These are phyloP conservation scores for Paramuricea clavata DNA, from an alignment of 92 coral and sea anemone genomes.

Conservation along the genomic window DNA sequence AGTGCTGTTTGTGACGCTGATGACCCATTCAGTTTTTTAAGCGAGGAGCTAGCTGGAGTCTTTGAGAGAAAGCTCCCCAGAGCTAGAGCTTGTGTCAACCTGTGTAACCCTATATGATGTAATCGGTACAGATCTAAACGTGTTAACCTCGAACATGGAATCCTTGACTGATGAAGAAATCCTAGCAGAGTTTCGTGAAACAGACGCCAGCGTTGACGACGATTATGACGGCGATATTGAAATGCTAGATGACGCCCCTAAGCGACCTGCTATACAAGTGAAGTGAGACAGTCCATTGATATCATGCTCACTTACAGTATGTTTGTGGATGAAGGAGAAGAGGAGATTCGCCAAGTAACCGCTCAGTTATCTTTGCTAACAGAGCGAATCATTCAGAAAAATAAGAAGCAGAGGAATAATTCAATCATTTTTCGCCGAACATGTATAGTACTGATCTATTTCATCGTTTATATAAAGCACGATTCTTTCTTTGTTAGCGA, in stretches of 20 bases:
- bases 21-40: conserved; percentile 53
- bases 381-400: conserved; percentile 37
- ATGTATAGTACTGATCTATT: too few species aligned
- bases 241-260: conserved; percentile 39
- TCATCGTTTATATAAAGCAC: too few species aligned
- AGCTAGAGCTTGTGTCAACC: conserved; percentile 51
- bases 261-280: conserved; percentile 54
- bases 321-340: conserved; percentile 53
- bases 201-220: too few species aligned
- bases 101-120: too few species aligned
- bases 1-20: conserved; percentile 47
- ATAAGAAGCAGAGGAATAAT: too few species aligned
- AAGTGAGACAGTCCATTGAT: conserved; percentile 43
- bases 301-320: conserved; percentile 48
- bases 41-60: conserved; percentile 76
- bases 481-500: too few species aligned
- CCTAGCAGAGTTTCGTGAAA: conserved; percentile 54
- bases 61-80: conserved; percentile 74
- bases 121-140: conserved; percentile 37
- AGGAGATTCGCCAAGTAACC: conserved; percentile 59
- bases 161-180: conserved; percentile 48
- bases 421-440: too few species aligned
- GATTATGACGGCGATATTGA: conserved; percentile 45
- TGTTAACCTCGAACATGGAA: conserved; percentile 27
- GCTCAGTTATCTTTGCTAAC: conserved; percentile 44